Base-by-base conservation (phyloP, 1,140 invertebrate species). In the Drosophila repletoides region DNA sequence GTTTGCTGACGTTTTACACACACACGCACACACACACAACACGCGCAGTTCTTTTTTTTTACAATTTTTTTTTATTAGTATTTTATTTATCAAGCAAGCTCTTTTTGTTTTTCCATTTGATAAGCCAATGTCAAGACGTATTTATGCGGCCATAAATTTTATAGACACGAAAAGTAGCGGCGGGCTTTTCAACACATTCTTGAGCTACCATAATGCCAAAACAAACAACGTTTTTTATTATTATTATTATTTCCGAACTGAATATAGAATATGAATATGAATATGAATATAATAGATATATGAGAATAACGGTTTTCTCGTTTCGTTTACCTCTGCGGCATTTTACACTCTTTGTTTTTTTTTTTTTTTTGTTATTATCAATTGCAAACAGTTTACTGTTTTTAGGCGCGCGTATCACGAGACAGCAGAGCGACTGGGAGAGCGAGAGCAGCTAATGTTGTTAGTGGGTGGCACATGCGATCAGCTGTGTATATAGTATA, bases 281-380 rank as follows among this genome's bases (percentile, higher is more conserved):
- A 52, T 19, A 72, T 70, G 22, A 33, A 14, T 19, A 12, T 28
- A 2, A 34, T 6, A 3, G 22, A 14, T 41, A 6, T 74, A 75
- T 74, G 67, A 56, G 72, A 84, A 77, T 83, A 84, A 73, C 69
- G 55, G 61, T 72, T n/a, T n/a, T 29, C 21, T 45, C 29, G 33
- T 77, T 76, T 58, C 40, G 24, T 67, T 77, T 80, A 84, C 79
- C 79, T 84, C 53, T 84, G 79, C 80, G 80, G 80, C 79, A 84
- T 84, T 49, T 70, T 56, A 31, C 28, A 21, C 28, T 63, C 26
- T 38, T 52, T 9, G 38, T 49, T 26, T 56, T 51, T 49, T 41
- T 55, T 28, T 10, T 17, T 48, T 49, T 15, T 21, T 33, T 61
- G 12, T 53, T 73, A 53, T 75, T 86, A 86, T 84, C 79, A 84